phyloP scores from a whole-genome alignment of 2,888 invertebrate genomes.

The Ctena decussata region DNA sequence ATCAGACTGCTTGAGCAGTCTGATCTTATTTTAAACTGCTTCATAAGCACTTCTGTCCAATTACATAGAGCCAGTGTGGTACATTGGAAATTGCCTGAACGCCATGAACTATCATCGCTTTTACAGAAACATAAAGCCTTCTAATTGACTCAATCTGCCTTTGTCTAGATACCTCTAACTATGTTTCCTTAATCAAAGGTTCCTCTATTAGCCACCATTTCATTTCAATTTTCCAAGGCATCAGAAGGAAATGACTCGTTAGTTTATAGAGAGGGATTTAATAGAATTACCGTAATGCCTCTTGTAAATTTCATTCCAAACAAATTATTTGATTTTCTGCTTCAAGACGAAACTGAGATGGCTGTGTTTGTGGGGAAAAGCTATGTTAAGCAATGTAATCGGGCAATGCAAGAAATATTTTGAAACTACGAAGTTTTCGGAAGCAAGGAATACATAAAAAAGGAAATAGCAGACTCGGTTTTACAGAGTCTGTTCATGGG shows the following conservation, averaged over 20 bases:
- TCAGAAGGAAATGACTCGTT: conserved; percentile 25
- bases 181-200: conserved; percentile 16
- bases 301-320: neutral
- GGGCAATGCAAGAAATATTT: too few species aligned
- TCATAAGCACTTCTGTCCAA: too few species aligned
- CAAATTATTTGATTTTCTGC: too few species aligned
- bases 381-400: too few species aligned
- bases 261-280: conserved; percentile 12
- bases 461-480: too few species aligned
- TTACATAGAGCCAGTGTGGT: neutral
- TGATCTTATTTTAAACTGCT: too few species aligned
- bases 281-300: neutral
- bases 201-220: conserved; percentile 21
- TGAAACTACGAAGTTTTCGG: too few species aligned
- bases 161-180: conserved; percentile 8
- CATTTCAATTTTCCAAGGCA: conserved; percentile 17
- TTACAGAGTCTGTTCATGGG: too few species aligned
- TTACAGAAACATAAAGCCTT: conserved; percentile 2
- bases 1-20: too few species aligned
- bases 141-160: conserved; percentile 13
- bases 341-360: too few species aligned
- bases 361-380: too few species aligned
- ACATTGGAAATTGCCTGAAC: neutral
- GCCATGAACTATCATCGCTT: conserved; percentile 7
- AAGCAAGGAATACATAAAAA: too few species aligned